Percentiles rank a stretch among this genome's conserved stretches.
Conservation (phyloP, 1,140 invertebrate genomes). For the Caenorhabditis briggsae region DNA sequence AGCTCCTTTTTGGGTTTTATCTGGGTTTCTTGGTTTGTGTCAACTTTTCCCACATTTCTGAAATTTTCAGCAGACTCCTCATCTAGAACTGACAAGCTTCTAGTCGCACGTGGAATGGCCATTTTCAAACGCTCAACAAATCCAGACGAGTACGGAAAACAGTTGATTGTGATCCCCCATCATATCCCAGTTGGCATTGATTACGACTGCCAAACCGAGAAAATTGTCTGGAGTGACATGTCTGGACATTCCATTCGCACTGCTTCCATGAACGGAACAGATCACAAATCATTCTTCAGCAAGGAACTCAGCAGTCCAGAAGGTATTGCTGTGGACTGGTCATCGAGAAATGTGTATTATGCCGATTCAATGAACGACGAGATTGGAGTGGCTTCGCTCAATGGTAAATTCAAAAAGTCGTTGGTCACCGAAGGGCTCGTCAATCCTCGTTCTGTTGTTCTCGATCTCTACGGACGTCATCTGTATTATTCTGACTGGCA, state of each 20-base stretch:
- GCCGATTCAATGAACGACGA: slow-evolving; percentile 91
- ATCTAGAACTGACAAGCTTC: slow-evolving; percentile 68
- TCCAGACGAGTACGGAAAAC: slow-evolving; percentile 77
- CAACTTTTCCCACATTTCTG: neutral
- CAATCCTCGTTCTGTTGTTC: slow-evolving; percentile 94
- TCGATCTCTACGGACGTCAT: slow-evolving; percentile 85
- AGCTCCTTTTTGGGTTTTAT: slow-evolving; percentile 7
- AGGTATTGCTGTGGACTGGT: slow-evolving; percentile 92
- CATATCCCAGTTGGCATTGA: slow-evolving; percentile 79
- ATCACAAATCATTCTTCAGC: slow-evolving; percentile 64
- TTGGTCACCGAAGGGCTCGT: slow-evolving; percentile 85
- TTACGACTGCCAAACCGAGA: slow-evolving; percentile 79
- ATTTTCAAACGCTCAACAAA: slow-evolving; percentile 78
- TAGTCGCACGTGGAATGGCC: slow-evolving; percentile 80
- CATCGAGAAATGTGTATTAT: slow-evolving; percentile 91
- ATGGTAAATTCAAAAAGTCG: slow-evolving; percentile 83
- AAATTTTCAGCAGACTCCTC: slow-evolving; percentile 66
- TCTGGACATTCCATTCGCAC: slow-evolving; percentile 73
- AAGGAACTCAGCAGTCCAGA: slow-evolving; percentile 82
- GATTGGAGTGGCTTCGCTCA: slow-evolving; percentile 90
- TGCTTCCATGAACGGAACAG: slow-evolving; percentile 73
- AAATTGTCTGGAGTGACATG: slow-evolving; percentile 80
- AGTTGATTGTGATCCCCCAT: slow-evolving; percentile 76
- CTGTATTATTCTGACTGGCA: slow-evolving; percentile 99
- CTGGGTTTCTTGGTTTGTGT: neutral